Conservation (phyloP, 2,113 vertebrate species). For the Prietella phreatophila region DNA sequence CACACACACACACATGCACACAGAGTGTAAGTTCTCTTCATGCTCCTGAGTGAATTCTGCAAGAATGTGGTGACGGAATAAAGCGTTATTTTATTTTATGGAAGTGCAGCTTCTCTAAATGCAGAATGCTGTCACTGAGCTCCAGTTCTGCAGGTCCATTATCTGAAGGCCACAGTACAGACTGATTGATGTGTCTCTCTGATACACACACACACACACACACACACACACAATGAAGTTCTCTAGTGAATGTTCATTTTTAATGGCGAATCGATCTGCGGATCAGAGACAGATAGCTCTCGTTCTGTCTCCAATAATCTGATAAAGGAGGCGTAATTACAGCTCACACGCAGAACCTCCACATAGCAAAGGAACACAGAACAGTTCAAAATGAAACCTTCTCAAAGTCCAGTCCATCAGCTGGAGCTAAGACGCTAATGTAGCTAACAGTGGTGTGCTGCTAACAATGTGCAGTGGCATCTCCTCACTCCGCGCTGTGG, state of each 20-base stretch:
- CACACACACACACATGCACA: neutral
- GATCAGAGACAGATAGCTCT: conserved; percentile 43
- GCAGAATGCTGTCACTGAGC: neutral
- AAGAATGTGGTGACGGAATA: neutral
- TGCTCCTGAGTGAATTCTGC: neutral
- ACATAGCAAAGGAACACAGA: neutral
- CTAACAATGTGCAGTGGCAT: too few relatives aligned
- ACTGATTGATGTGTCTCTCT: conserved; percentile 30
- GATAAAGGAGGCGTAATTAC: conserved; percentile 47
- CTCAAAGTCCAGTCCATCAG: neutral
- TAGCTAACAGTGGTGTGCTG: neutral
- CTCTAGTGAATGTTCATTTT: conserved; percentile 48
- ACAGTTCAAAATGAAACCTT: neutral
- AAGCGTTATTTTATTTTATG: neutral
- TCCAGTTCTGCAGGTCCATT: neutral
- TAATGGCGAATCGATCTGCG: conserved; percentile 56
- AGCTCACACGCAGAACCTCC: neutral
- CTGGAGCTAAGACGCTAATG: neutral
- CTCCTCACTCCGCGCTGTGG: neutral
- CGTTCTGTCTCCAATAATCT: conserved; percentile 44
- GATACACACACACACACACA: conserved; percentile 14
- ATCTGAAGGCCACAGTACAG: neutral
- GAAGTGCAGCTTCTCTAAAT: neutral
- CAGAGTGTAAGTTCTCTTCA: neutral
- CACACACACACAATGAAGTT: conserved; percentile 39